A percentile compares a stretch with the other conserved stretches of the same genome.
Evolutionary conservation across 1,140 invertebrate genomes (phyloP).

Genomic region (Diabrotica virgifera): DNA sequence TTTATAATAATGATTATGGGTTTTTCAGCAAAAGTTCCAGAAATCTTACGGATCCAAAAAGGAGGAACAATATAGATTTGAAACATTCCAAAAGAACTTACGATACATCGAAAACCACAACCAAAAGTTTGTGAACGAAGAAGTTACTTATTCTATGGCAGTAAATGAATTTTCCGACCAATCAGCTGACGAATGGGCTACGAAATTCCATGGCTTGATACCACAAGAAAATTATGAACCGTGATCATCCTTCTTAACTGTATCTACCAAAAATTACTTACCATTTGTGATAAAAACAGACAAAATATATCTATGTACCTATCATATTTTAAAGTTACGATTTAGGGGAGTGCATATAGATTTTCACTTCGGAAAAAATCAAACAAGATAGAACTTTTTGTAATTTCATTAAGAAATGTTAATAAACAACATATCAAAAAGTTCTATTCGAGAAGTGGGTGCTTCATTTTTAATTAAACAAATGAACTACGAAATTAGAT

Average conservation of each 20-base stretch:
- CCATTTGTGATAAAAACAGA: not conserved
- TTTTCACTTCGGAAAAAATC: too few species aligned
- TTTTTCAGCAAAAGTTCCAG: conserved; percentile 17
- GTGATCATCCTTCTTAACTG: not conserved
- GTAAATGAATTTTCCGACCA: conserved; percentile 31
- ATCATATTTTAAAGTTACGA: too few species aligned
- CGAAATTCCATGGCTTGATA: not conserved
- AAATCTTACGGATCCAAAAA: conserved; percentile 20
- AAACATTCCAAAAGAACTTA: conserved; percentile 28
- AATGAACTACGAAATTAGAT: too few species aligned
- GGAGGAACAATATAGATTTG: conserved; percentile 26
- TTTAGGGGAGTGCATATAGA: too few species aligned
- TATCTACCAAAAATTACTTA: not conserved
- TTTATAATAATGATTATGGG: not conserved
- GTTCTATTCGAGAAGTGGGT: too few species aligned
- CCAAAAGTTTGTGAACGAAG: conserved; percentile 22
- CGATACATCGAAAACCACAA: conserved; percentile 26
- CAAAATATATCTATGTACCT: too few species aligned
- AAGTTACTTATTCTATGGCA: conserved; percentile 25
- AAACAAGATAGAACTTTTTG: too few species aligned
- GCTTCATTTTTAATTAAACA: too few species aligned
- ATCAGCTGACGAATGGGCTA: conserved; percentile 24
- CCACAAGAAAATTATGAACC: not conserved
- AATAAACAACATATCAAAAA: too few species aligned
- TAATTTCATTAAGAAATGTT: too few species aligned